Evolutionary conservation across 2,113 vertebrate species (phyloP).

Genomic region (Pampusana beccarii): DNA sequence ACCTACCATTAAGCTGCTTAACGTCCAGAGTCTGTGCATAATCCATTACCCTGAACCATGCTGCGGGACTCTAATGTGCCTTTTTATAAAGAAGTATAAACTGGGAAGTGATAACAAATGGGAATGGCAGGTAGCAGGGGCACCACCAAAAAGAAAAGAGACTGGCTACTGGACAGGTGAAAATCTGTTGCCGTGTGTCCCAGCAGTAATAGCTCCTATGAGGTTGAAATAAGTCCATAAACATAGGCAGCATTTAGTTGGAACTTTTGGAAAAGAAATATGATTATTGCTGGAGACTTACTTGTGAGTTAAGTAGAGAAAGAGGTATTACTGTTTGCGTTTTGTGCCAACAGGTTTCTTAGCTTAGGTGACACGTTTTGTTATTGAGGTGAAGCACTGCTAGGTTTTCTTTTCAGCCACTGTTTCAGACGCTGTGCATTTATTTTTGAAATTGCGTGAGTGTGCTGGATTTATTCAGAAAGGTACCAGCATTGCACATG

Average conservation of each 20-base stretch:
- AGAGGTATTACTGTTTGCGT: accelerated
- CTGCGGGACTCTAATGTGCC: accelerated
- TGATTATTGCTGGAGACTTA: neutral
- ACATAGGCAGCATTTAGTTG: neutral
- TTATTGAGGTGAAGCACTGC: neutral
- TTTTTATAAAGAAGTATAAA: accelerated
- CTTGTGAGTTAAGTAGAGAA: neutral
- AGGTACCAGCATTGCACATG: neutral
- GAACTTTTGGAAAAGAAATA: neutral
- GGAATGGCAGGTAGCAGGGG: neutral
- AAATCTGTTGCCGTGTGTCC: neutral
- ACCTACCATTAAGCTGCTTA: conserved; percentile 38
- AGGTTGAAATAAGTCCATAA: neutral
- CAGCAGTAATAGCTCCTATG: neutral
- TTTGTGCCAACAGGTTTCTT: neutral
- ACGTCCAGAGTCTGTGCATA: neutral
- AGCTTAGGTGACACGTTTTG: neutral
- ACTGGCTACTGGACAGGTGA: accelerated
- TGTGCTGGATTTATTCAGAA: neutral
- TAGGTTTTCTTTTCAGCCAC: neutral
- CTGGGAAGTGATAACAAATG: neutral
- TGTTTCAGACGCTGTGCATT: neutral
- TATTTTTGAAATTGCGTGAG: neutral
- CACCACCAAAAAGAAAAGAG: neutral
- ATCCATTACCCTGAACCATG: neutral